phyloP scores from a whole-genome alignment of 2,888 invertebrate species.

The Neocrepidodera transversa region DNA sequence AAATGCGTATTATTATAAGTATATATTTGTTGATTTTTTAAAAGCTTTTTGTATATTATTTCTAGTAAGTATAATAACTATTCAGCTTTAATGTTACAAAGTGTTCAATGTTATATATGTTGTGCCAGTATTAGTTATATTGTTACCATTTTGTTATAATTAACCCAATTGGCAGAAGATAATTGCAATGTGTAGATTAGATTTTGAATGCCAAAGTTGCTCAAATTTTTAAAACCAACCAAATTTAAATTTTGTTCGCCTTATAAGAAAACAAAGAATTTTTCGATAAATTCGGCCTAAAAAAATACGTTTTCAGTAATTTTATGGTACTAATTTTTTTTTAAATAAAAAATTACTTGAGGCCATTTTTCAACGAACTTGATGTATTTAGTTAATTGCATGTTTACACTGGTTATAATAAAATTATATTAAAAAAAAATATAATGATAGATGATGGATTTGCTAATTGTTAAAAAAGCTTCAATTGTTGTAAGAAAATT shows the following conservation, averaged over 20 bases:
- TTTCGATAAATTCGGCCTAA: not conserved
- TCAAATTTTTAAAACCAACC: constrained; percentile 9
- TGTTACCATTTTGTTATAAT: not conserved
- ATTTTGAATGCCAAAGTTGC: constrained; percentile 6
- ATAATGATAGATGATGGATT: no score
- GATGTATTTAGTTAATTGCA: not conserved
- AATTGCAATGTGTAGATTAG: not conserved
- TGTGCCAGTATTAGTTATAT: constrained; percentile 33
- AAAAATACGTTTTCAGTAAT: not conserved
- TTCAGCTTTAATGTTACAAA: constrained; percentile 44
- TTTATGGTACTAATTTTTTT: constrained; percentile 10
- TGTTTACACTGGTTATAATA: not conserved
- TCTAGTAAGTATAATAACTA: constrained; percentile 39
- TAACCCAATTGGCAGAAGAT: constrained; percentile 31
- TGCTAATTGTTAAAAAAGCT: no score
- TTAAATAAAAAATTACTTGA: constrained; percentile 3
- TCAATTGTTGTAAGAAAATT: no score
- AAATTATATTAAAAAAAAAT: no score
- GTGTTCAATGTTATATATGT: constrained; percentile 46
- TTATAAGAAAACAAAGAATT: not conserved
- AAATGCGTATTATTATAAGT: constrained; percentile 50
- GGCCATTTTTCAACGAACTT: constrained; percentile 25
- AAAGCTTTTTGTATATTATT: constrained; percentile 39
- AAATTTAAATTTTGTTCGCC: not conserved
- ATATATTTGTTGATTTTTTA: constrained; percentile 29